Base-by-base conservation (phyloP, 2,888 invertebrate genomes). In the Tineola bisselliella region DNA sequence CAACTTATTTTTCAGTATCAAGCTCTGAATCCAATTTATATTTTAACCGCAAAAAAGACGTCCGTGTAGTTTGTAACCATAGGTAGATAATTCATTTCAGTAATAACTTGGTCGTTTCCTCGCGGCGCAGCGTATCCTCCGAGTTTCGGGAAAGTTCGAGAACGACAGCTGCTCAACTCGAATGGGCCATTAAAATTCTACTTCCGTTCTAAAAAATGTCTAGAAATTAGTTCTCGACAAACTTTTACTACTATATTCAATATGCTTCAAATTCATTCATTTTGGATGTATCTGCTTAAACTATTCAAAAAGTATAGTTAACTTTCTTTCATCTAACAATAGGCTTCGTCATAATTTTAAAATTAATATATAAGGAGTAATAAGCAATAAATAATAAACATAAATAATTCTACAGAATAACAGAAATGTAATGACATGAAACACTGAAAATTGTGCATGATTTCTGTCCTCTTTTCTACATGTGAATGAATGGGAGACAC, bases 41-140 rank as follows among this genome's bases (percentile, higher is more conserved):
- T 38, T 38, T 38, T 38, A 38, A 38, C 38, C 38, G 6, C 25
- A 38, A 38, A 38, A 38, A n/a, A 38, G 31, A 12, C 11, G 6
- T 38, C 10, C 63, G 61, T 63, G 61, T 58, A 64, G 62, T 58
- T 31, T 58, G 33, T 33, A 11, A 58, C 65, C 65, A 65, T 68
- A 70, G 69, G 67, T 69, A 71, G 70, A 71, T 71, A 69, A 69
- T 72, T 66, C 68, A 69, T 74, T 72, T 70, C 67, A 70, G 69
- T 69, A 70, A 74, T 72, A 69, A 69, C 66, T 61, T 61, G 61
- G 63, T 62, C 68, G 67, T 69, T 67, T 66, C 66, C 65, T 67
- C 64, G 64, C 62, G 65, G 65, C 66, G 70, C 30, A 58, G n/a
- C 33, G 13, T 48, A 48, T n/a, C 25, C n/a, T 25, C 25, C 19